These are phyloP conservation scores for Triops longicaudatus DNA, from an alignment of 1,140 invertebrate species.

Conservation along the genomic window DNA sequence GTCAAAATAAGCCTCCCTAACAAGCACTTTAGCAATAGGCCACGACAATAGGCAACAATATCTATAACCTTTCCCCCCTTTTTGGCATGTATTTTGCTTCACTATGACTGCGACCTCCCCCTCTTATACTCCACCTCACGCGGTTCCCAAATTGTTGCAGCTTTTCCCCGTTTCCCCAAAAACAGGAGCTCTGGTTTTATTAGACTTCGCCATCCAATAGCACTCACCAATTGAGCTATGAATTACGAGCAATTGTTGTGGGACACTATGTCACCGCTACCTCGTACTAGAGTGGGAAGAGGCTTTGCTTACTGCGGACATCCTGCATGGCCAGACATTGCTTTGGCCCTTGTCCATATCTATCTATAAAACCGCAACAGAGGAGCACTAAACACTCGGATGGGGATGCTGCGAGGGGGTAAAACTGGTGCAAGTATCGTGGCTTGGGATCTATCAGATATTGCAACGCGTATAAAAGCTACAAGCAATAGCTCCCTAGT, in stretches of 20 bases:
- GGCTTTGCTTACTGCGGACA: neutral
- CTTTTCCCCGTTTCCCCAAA: neutral
- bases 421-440: neutral
- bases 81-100: neutral
- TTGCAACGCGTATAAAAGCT: neutral
- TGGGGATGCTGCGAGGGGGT: neutral
- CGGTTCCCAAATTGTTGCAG: neutral
- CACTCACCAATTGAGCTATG: constrained; percentile 11
- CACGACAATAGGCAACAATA: neutral
- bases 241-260: constrained; percentile 15
- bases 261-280: neutral
- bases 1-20: neutral
- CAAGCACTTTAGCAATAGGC: constrained; percentile 5
- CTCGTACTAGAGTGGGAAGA: neutral
- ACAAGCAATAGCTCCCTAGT: neutral
- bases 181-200: neutral
- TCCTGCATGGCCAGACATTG: constrained; percentile 1
- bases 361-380: constrained; percentile 12
- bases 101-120: neutral
- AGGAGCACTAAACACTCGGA: neutral
- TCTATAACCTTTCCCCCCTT: neutral
- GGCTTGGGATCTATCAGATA: constrained; percentile 1
- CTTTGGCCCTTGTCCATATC: constrained; percentile 14
- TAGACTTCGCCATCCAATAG: neutral
- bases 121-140: neutral